A percentile compares a stretch with the other conserved stretches of the same genome.
phyloP scores from a whole-genome alignment of 1,140 invertebrate genomes.

The Drosophila littoralis region DNA sequence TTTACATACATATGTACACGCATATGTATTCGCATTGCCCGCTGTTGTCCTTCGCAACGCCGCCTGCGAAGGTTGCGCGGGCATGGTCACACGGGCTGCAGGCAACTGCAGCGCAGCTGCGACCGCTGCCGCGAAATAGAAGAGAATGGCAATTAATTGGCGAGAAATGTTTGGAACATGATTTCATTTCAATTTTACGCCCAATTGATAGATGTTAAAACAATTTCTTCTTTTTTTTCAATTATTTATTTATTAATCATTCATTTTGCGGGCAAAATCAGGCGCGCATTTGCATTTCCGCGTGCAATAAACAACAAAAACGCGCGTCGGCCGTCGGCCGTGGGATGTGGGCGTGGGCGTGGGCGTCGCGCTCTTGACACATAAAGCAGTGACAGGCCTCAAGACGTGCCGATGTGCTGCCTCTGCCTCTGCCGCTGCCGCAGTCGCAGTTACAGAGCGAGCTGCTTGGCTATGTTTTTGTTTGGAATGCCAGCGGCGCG shows the following conservation, averaged over 20 bases:
- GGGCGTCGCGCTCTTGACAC: constrained; percentile 46
- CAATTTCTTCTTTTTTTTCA: not conserved
- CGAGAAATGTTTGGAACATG: constrained; percentile 31
- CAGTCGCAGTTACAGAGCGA: not conserved
- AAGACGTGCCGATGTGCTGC: constrained; percentile 48
- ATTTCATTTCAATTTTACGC: constrained; percentile 18
- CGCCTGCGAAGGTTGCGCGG: constrained; percentile 40
- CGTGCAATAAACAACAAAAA: constrained; percentile 23
- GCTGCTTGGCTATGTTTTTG: constrained; percentile 20
- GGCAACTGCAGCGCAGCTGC: constrained; percentile 22
- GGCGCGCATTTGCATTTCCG: constrained; percentile 41
- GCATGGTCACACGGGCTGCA: constrained; percentile 46
- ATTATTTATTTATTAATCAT: constrained; percentile 23
- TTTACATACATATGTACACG: not conserved
- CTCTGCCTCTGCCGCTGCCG: constrained; percentile 1
- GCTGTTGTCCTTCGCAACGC: constrained; percentile 40
- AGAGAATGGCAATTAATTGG: constrained; percentile 5
- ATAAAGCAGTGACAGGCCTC: constrained; percentile 46
- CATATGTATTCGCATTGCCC: constrained; percentile 10
- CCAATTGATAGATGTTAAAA: constrained; percentile 16
- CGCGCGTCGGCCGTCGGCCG: not conserved
- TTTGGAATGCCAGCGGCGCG: constrained; percentile 41
- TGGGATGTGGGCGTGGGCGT: constrained; percentile 1
- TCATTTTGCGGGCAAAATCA: constrained; percentile 21
- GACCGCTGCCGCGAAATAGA: constrained; percentile 15